Evolutionary conservation across 2,888 invertebrate genomes (phyloP), one percentile per base, ranked within the genome.

Genomic region (Protophormia terraenovae): DNA sequence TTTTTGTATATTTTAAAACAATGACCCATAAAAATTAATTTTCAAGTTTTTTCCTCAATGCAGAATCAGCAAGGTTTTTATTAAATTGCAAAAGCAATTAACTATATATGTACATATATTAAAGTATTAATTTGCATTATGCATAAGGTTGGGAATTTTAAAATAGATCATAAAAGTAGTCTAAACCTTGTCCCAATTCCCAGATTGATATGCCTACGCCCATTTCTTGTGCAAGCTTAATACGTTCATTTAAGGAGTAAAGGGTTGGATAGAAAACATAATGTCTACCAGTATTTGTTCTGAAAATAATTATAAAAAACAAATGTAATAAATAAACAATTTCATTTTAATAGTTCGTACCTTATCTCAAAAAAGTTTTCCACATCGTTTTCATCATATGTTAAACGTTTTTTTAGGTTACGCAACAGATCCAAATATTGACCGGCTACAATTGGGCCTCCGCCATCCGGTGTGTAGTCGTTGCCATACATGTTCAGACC

Each of bases 161-260:
- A 87, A 97, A 94, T 84, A 97, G 93, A 94, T 98, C 98, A 92
- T 98, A 98, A 93, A 98, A 98, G 92, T 97, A 98, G 93, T 98
- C 96, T 19, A 98, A 93, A 24, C 98, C 98, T 93, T 99, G 98
- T 0, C 98, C 98, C n/a, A 98, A 93, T 91, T 99, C 98, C 98
- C 98, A 98, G 89, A 99, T 95, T 0, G 98, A 96, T 58, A 98
- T 94, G 0, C 98, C 98, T 2, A 96, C 96, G 8, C 97, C 96
- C 71, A 97, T 94, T 90, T 97, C 95, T 79, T 94, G 93, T 0
- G 97, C 97, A 64, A 98, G 93, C 81, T 97, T 95, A 16, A 98
- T 93, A 87, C 98, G 94, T 90, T 95, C 94, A 86, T 96, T 94
- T 87, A 98, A 95, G 0, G 98, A 98, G 89, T 95, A 94, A n/a